Evolutionary conservation across 2,113 vertebrate species (phyloP).

Genomic region (Potamarius usumacintae): DNA sequence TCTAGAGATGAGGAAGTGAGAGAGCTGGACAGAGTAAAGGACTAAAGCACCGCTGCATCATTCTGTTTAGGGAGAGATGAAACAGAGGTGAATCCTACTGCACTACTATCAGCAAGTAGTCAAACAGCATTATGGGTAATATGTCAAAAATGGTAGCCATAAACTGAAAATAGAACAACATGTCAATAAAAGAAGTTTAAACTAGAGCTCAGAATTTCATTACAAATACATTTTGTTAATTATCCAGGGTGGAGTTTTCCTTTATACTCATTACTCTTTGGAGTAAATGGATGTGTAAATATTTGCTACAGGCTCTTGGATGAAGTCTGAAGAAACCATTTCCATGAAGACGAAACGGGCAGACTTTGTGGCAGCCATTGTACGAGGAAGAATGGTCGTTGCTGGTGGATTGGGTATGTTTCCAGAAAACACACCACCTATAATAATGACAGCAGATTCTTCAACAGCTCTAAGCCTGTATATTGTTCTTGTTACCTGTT

Average conservation of each 20-base stretch:
- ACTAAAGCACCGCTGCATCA: background rate
- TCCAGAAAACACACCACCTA: background rate
- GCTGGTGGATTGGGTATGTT: constrained; percentile 90
- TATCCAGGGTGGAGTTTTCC: background rate
- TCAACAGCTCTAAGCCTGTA: background rate
- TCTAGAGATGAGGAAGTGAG: background rate
- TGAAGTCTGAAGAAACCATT: constrained; percentile 86
- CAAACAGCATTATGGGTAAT: background rate
- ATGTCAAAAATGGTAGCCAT: background rate
- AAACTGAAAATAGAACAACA: background rate
- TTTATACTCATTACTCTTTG: background rate
- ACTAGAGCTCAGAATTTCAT: background rate
- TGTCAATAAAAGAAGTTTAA: background rate
- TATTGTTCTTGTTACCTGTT: background rate
- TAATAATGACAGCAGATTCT: background rate
- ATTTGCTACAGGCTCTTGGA: constrained; percentile 79
- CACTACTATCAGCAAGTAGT: background rate
- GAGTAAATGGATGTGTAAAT: background rate
- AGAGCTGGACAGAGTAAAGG: background rate
- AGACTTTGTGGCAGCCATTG: constrained; percentile 86
- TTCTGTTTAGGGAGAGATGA: background rate
- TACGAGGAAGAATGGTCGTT: constrained; percentile 85
- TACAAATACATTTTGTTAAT: background rate
- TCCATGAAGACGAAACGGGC: constrained; percentile 92
- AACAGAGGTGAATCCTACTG: background rate